These are phyloP conservation scores for Nyctereutes procyonoides DNA, from an alignment of 2,113 vertebrate species.

Conservation along the genomic window DNA sequence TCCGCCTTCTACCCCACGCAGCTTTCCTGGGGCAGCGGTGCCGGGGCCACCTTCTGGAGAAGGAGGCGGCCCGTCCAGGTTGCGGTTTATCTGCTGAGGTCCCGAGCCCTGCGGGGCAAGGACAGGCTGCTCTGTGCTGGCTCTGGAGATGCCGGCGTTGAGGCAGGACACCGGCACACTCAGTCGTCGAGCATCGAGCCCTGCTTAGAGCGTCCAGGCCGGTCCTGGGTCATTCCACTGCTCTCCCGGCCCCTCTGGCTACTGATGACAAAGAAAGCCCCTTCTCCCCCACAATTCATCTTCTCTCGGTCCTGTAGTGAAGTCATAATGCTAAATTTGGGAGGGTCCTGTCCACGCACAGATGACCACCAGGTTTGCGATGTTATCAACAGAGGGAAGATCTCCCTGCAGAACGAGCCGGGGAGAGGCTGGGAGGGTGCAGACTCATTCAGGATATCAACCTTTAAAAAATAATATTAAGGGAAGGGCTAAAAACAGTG, in stretches of 20 bases:
- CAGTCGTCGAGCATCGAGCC: constrained; percentile 36
- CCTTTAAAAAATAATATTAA: constrained; percentile 80
- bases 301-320: constrained; percentile 69
- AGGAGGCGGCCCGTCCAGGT: constrained; percentile 47
- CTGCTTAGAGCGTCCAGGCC: constrained; percentile 41
- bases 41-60: constrained; percentile 41
- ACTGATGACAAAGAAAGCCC: constrained; percentile 72
- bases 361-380: constrained; percentile 67
- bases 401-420: constrained; percentile 63
- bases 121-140: constrained; percentile 51
- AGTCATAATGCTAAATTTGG: constrained; percentile 77
- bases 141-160: constrained; percentile 59
- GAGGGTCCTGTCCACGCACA: constrained; percentile 68
- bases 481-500: constrained; percentile 74
- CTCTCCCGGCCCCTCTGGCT: constrained; percentile 78
- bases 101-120: constrained; percentile 3
- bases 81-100: constrained; percentile 57
- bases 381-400: constrained; percentile 72
- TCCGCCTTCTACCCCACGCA: constrained; percentile 48
- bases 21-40: constrained; percentile 20
- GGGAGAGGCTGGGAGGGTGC: constrained; percentile 76
- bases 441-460: constrained; percentile 77
- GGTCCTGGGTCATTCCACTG: constrained; percentile 65
- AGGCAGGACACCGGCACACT: constrained; percentile 52
- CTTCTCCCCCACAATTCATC: constrained; percentile 65